These are phyloP conservation scores for Netelia inedita DNA, from an alignment of 2,888 invertebrate genomes.

Conservation along the genomic window DNA sequence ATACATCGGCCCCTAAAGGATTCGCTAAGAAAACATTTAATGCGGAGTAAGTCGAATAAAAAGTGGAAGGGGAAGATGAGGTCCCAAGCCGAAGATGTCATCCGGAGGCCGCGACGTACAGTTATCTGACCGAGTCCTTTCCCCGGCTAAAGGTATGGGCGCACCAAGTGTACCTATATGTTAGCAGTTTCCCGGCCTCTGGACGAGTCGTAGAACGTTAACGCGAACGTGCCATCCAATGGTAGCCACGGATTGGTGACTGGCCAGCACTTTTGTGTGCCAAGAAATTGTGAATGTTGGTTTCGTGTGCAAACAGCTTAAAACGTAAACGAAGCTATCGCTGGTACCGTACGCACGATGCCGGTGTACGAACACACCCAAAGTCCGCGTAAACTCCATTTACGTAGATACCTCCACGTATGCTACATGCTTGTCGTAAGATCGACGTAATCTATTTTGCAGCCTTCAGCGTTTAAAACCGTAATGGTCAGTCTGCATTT, in stretches of 20 bases:
- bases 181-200: too few relatives aligned
- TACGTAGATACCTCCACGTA: slow-evolving; percentile 12
- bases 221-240: too few relatives aligned
- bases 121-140: slow-evolving; percentile 85
- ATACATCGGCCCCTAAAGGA: slow-evolving; percentile 32
- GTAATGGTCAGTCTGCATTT: slow-evolving; percentile 9
- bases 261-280: too few relatives aligned
- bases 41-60: slow-evolving; percentile 59
- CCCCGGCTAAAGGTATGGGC: slow-evolving; percentile 19
- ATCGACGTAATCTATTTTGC: slow-evolving; percentile 22
- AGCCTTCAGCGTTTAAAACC: slow-evolving; percentile 1
- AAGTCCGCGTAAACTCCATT: slow-evolving; percentile 39
- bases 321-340: slow-evolving; percentile 65
- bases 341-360: slow-evolving; percentile 61
- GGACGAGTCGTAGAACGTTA: too few relatives aligned
- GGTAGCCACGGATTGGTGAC: too few relatives aligned
- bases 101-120: slow-evolving; percentile 83
- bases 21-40: slow-evolving; percentile 51
- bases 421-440: slow-evolving; percentile 8
- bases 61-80: slow-evolving; percentile 69
- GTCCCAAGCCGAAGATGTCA: slow-evolving; percentile 81
- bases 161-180: too few relatives aligned
- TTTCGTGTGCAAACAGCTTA: slow-evolving; percentile 36
- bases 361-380: slow-evolving; percentile 58
- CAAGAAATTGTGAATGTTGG: too few relatives aligned